Evolutionary conservation across 2,888 invertebrate species (phyloP).

Genomic region (Nephrotoma appendiculata): DNA sequence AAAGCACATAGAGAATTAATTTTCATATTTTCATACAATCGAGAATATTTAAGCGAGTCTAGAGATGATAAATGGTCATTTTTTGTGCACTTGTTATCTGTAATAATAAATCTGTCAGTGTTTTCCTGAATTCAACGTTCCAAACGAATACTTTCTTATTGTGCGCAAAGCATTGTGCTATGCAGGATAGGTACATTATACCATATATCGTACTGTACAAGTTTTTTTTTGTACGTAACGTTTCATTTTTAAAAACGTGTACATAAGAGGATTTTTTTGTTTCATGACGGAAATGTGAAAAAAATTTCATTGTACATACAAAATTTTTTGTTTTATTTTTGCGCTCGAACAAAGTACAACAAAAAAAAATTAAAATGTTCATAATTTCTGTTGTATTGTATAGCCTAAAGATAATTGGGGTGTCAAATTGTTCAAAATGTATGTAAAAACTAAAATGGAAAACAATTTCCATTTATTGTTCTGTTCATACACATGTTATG

Average conservation of each 20-base stretch:
- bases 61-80: neutral
- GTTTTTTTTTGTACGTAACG: neutral
- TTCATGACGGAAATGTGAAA: neutral
- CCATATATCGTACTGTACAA: neutral
- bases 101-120: neutral
- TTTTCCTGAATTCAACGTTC: neutral
- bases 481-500: neutral
- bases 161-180: neutral
- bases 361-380: neutral
- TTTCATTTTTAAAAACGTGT: neutral
- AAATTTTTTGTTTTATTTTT: neutral
- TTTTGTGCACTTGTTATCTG: neutral
- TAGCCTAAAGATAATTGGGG: neutral
- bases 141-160: neutral
- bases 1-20: neutral
- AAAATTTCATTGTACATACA: neutral
- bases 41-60: neutral
- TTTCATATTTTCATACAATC: neutral
- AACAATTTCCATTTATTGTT: neutral
- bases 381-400: neutral
- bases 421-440: neutral
- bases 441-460: neutral
- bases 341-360: neutral
- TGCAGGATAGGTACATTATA: no score
- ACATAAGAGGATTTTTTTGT: neutral